Base-by-base conservation (phyloP, 1,140 invertebrate genomes). In the Neuroterus valhalla region DNA sequence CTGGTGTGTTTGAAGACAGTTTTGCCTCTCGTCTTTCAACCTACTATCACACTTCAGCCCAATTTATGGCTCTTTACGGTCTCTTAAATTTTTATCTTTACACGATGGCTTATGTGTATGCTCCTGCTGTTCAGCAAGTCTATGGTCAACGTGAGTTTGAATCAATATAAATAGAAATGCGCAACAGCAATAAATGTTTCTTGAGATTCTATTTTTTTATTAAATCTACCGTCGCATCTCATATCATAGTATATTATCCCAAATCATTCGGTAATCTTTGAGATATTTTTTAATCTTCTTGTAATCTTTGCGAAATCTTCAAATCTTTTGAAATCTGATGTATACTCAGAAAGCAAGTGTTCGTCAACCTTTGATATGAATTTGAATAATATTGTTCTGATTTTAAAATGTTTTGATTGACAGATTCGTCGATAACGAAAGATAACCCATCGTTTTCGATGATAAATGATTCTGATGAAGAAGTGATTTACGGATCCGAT, bases 391-490 rank as follows among this genome's bases (percentile, higher is more conserved):
- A 1, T 12, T 67, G 14, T 31, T 15, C 4, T 11, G 12, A 19
- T 55, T 73, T 45, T 69, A 66, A 45, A 46, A 38, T 78, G 81
- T 79, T 82, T 84, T 82, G 6, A 62, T 80, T 90, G 91, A 75
- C 89, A 97, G 97, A 98, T 89, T 93, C 93, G 42, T 91, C 96
- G 10, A 96, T 97, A 81, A 97, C 97, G 31, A 98, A 98, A 91
- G 98, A 99, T 90, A 99, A 99, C 91, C 97, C 97, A 62, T 95
- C 97, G 8, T 96, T 99, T 89, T 98, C 97, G 12, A 99, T 99
- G 98, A 96, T 99, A 71, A 98, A 99, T 88, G 97, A 99, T 86
- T 98, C 97, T 0, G 98, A 99, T 87, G 98, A 99, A 91, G 98
- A 99, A 80, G 96, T 98, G 8, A 95, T 98, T 78, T 99, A 98